Conservation (phyloP, 1,140 invertebrate species). For the Catajapyx aquilonaris region DNA sequence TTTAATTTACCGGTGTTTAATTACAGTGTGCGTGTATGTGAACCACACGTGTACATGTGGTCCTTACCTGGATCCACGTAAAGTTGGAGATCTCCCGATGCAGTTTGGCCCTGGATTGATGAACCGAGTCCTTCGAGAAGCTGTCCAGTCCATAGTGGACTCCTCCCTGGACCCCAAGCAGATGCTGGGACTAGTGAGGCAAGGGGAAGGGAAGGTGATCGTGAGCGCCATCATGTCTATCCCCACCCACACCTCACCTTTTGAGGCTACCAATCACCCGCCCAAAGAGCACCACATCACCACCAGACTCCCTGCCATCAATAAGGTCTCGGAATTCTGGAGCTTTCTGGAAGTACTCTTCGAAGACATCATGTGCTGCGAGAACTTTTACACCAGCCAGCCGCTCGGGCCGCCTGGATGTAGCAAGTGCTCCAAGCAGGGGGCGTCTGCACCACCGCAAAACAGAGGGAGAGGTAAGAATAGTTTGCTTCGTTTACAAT, state of each 20-base stretch:
- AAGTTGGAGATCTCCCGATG: conserved; percentile 30
- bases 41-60: conserved; percentile 37
- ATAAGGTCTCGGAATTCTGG: conserved; percentile 35
- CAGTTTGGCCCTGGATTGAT: conserved; percentile 36
- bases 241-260: too few species aligned
- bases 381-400: conserved; percentile 26
- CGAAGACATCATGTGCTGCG: conserved; percentile 38
- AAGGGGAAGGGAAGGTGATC: conserved; percentile 31
- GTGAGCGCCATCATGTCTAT: too few species aligned
- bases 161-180: conserved; percentile 32
- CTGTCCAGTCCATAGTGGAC: conserved; percentile 37
- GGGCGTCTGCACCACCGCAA: too few species aligned
- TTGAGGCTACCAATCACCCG: too few species aligned
- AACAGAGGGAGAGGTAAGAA: too few species aligned
- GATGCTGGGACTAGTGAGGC: conserved; percentile 32
- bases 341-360: conserved; percentile 32
- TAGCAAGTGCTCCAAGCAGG: conserved; percentile 22
- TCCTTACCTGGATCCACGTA: conserved; percentile 33
- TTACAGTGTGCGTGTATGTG: conserved; percentile 35
- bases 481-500: too few species aligned
- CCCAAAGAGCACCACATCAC: too few species aligned
- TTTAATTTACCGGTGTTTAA: too few species aligned
- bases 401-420: conserved; percentile 20
- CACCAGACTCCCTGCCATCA: conserved; percentile 31
- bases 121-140: conserved; percentile 30